Conservation (phyloP, 1,140 invertebrate genomes). For the Caenorhabditis latens region DNA sequence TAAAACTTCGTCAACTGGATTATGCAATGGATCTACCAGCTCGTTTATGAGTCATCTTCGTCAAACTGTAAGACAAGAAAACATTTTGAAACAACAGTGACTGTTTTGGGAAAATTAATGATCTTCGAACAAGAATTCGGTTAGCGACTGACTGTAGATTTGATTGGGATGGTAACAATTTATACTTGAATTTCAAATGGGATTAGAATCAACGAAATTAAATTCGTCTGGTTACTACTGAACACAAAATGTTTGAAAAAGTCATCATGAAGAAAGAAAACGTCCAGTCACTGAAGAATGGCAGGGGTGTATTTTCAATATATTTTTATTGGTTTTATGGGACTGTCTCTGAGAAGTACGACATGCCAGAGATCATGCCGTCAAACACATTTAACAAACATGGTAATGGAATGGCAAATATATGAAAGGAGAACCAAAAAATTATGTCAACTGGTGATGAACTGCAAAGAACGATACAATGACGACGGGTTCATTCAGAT, state of each 20-base stretch:
- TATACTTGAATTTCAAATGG: conserved; percentile 15
- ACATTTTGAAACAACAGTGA: neutral
- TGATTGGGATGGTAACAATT: neutral
- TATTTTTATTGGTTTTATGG: conserved; percentile 41
- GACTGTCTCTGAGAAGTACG: neutral
- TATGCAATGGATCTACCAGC: neutral
- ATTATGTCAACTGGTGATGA: conserved; percentile 18
- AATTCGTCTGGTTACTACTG: neutral
- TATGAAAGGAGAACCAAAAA: neutral
- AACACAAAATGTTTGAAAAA: neutral
- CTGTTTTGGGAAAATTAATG: neutral
- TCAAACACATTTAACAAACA: conserved; percentile 39
- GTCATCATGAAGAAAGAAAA: neutral
- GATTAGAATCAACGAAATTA: neutral
- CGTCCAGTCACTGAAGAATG: neutral
- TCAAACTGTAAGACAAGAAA: neutral
- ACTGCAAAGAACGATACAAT: conserved; percentile 30
- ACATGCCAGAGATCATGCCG: conserved; percentile 30
- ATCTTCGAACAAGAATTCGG: neutral
- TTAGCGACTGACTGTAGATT: neutral
- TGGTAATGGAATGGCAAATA: conserved; percentile 54
- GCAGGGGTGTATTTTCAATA: neutral
- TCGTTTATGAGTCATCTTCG: conserved; percentile 26
- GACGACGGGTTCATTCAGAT: conserved; percentile 44
- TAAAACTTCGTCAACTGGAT: conserved; percentile 4